These are phyloP conservation scores for Diplosoma virens DNA, from an alignment of 23 tunicate species.

Conservation along the genomic window DNA sequence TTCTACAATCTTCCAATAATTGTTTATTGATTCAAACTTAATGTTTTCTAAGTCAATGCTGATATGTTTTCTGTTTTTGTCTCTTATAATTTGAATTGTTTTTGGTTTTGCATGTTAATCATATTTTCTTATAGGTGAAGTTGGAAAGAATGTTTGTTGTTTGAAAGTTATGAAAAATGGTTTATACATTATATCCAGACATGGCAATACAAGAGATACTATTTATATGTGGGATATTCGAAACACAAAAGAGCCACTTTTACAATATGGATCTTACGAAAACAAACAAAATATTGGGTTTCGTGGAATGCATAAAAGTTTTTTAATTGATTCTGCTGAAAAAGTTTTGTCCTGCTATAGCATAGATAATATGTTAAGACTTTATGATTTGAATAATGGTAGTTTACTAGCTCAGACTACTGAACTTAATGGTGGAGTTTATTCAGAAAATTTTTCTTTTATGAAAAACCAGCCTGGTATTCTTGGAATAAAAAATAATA, in stretches of 20 bases:
- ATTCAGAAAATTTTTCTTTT: not conserved
- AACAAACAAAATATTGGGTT: constrained; percentile 6
- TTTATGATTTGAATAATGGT: constrained; percentile 3
- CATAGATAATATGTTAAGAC: not conserved
- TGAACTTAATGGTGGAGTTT: not conserved
- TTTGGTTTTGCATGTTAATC: too few relatives aligned
- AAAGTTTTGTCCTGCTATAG: constrained; percentile 1
- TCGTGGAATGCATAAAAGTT: not conserved
- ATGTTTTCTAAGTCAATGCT: too few relatives aligned
- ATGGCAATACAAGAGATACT: not conserved
- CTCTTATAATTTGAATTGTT: too few relatives aligned
- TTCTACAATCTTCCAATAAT: too few relatives aligned
- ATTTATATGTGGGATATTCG: constrained; percentile 4
- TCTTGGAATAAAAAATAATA: not conserved
- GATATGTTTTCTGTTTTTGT: too few relatives aligned
- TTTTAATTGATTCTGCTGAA: not conserved
- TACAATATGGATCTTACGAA: not conserved
- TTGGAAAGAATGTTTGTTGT: constrained; percentile 1
- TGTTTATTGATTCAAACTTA: too few relatives aligned
- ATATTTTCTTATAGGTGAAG: not conserved
- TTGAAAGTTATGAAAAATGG: not conserved
- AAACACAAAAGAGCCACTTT: not conserved
- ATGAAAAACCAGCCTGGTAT: not conserved
- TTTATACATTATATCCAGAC: not conserved
- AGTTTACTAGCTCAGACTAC: not conserved